Conservation (phyloP, 2,113 vertebrate species). For the Percina caprodes region DNA sequence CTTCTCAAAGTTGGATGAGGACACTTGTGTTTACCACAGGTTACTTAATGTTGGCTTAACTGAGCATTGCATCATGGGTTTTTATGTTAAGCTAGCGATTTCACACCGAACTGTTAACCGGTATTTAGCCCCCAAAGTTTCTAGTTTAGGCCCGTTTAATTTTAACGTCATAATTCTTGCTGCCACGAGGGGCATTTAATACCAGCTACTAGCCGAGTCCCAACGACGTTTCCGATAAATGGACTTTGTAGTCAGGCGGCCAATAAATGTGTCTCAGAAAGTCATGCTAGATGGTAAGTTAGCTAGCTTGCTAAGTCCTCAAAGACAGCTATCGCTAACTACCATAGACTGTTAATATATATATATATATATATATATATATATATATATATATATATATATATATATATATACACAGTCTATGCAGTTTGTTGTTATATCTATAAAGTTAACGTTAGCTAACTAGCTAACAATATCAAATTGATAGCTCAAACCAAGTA, state of each 20-base stretch:
- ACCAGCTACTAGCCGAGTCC: background rate
- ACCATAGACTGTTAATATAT: too few species aligned
- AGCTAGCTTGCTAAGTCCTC: background rate
- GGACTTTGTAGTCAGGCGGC: background rate
- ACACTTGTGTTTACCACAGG: background rate
- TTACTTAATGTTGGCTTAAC: background rate
- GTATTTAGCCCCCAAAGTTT: background rate
- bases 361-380: too few species aligned
- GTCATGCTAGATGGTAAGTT: background rate
- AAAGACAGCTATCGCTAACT: background rate
- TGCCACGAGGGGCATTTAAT: too few species aligned
- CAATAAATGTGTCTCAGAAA: background rate
- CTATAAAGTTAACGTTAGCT: background rate
- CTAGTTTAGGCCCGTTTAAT: background rate
- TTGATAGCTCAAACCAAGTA: too few species aligned
- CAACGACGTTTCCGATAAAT: background rate
- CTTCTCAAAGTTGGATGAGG: background rate
- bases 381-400: too few species aligned
- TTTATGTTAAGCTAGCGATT: background rate
- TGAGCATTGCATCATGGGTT: constrained; percentile 5
- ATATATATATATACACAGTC: too few species aligned
- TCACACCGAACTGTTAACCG: background rate
- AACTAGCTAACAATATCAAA: background rate
- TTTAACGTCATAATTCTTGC: background rate
- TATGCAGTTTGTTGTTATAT: too few species aligned